Evolutionary conservation across 2,113 vertebrate species (phyloP).

Genomic region (Catagonus wagneri): DNA sequence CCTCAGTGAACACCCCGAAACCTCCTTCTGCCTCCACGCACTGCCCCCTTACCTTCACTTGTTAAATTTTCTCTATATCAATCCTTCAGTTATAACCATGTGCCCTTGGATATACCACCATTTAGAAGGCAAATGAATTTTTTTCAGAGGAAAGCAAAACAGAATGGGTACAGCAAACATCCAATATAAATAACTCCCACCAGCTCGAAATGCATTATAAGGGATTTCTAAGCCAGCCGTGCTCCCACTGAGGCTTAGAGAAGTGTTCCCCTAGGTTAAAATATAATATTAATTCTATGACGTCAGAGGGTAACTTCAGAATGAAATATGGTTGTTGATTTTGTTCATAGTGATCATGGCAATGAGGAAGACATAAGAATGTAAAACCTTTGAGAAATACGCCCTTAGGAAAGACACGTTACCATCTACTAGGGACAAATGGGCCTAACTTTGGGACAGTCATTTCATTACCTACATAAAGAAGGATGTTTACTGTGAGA

Average conservation of each 20-base stretch:
- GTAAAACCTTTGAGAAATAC: slow-evolving; percentile 28
- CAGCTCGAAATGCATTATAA: slow-evolving; percentile 62
- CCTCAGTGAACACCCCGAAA: slow-evolving; percentile 26
- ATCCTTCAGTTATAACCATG: slow-evolving; percentile 47
- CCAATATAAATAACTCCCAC: slow-evolving; percentile 45
- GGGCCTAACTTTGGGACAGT: slow-evolving; percentile 32
- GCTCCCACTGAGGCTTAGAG: slow-evolving; percentile 15
- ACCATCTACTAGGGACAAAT: neutral
- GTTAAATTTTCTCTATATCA: slow-evolving; percentile 41
- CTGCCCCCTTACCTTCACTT: neutral
- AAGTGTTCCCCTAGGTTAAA: slow-evolving; percentile 23
- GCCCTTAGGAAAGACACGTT: slow-evolving; percentile 4
- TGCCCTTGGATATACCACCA: slow-evolving; percentile 66
- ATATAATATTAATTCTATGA: slow-evolving; percentile 56
- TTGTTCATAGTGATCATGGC: slow-evolving; percentile 1
- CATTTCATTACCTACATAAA: slow-evolving; percentile 47
- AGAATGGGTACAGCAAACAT: slow-evolving; percentile 72
- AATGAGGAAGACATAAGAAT: slow-evolving; percentile 3
- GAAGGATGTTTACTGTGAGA: slow-evolving; percentile 49
- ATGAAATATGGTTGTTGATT: slow-evolving; percentile 51
- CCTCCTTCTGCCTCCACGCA: neutral
- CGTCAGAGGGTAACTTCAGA: slow-evolving; percentile 47
- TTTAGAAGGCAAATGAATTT: slow-evolving; percentile 78
- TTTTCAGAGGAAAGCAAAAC: slow-evolving; percentile 74
- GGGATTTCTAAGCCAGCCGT: slow-evolving; percentile 14